A percentile compares a stretch with the other conserved stretches of the same genome.
Evolutionary conservation across 2,888 invertebrate genomes (phyloP).

Genomic region (Resseliella maxima): DNA sequence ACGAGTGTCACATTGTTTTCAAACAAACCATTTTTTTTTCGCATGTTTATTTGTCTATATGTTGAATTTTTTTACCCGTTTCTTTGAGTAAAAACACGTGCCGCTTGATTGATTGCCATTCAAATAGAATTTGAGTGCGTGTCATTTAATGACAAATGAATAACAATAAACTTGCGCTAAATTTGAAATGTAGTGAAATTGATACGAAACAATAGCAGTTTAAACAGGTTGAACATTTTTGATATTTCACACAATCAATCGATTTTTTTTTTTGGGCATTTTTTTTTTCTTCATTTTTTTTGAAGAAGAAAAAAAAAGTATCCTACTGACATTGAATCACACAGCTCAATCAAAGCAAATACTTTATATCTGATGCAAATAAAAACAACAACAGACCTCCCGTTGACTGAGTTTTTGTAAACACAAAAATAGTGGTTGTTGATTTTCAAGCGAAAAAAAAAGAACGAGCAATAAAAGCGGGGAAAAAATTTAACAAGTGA

Average conservation of each 20-base stretch:
- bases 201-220: neutral
- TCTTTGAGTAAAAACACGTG: neutral
- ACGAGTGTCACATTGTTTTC: neutral
- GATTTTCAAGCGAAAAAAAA: too few species aligned
- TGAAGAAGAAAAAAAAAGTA: neutral
- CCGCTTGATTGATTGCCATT: constrained; percentile 8
- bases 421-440: too few species aligned
- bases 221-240: neutral
- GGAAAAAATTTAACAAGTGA: too few species aligned
- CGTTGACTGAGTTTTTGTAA: too few species aligned
- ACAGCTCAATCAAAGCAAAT: neutral
- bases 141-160: constrained; percentile 28
- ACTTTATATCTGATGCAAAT: neutral
- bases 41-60: too few species aligned
- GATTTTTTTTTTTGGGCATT: constrained; percentile 5
- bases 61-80: too few species aligned
- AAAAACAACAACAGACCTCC: too few species aligned
- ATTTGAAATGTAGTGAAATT: neutral
- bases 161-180: neutral
- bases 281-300: too few species aligned
- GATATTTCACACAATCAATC: neutral
- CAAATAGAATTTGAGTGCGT: neutral
- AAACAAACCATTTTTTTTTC: neutral
- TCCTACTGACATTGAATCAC: neutral
- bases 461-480: too few species aligned